Evolutionary conservation across 92 coral and sea anemone species (phyloP), one percentile per base, ranked within the genome.

Genomic region (Phenganax subtilis): DNA sequence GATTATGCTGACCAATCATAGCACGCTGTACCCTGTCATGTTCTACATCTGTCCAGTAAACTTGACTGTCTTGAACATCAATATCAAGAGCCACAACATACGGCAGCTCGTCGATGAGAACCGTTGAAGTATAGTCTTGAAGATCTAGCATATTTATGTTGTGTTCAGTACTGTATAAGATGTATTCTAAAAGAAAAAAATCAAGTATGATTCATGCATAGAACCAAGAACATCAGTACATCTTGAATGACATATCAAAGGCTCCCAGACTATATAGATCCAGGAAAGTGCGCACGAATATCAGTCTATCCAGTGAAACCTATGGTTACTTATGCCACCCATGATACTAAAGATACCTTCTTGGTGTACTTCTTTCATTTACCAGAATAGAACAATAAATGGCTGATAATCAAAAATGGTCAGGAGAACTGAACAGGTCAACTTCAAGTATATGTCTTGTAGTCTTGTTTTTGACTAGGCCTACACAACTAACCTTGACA

Each of bases 11-110:
- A 17, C 51, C 70, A 64, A 79, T 67, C 75, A 30, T 54, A 30
- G 83, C 83, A 8, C 83, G 67, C 1, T 63, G 74, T 27, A 79
- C 10, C 3, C 56, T 79, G 30, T 79, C 74, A 37, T 63, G 61
- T 63, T 9, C 61, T 44, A 79, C 65, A 79, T 79, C 83, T 12
- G 83, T 79, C 83, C 83, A 79, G 63, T 79, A 79, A 1, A 79
- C 63, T 37, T 47, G 55, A 12, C 31, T 73, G 63, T 79, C 58
- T 61, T 55, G 29, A 55, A 79, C n/a, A 62, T 79, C 83, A 55
- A 79, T 63, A 52, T 79, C 83, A 53, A 79, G 51, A 0, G 83
- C 83, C 6, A 79, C 74, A 12, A 74, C 83, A 54, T 79, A 63
- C 51, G 20, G 83, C 29, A 79, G 51, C 20, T 67, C 67, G 63